Conservation (phyloP, 2,888 invertebrate species). For the Pilophorus perplexus region DNA sequence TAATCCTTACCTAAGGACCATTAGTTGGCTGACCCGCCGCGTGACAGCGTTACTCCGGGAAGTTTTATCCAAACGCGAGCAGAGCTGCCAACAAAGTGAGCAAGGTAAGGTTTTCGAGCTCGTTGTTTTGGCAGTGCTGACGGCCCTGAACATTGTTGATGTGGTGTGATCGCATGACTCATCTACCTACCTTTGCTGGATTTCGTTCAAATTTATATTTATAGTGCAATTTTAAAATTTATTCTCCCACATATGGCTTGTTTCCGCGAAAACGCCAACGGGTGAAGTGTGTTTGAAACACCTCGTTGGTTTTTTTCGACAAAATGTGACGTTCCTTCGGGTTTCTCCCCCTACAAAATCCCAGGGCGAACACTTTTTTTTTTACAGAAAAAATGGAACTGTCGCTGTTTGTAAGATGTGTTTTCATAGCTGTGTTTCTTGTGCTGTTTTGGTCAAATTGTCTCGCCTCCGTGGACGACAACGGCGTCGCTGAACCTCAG, state of each 20-base stretch:
- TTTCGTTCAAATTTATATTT: background rate
- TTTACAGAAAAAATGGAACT: background rate
- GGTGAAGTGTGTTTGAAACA: too few species aligned
- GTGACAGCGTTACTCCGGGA: too few species aligned
- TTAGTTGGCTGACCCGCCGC: too few species aligned
- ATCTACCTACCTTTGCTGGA: background rate
- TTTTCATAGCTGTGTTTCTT: slow-evolving; percentile 1
- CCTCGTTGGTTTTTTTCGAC: background rate
- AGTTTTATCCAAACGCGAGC: too few species aligned
- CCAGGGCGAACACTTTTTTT: background rate
- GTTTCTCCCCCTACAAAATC: background rate
- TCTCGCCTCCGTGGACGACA: background rate
- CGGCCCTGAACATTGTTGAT: too few species aligned
- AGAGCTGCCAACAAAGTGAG: too few species aligned
- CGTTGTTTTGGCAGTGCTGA: too few species aligned
- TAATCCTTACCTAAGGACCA: too few species aligned
- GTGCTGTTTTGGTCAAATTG: slow-evolving; percentile 15
- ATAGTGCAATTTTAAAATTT: background rate
- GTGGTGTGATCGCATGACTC: background rate
- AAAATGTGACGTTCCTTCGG: slow-evolving; percentile 19
- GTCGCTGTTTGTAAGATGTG: background rate
- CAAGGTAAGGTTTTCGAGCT: too few species aligned
- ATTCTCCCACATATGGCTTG: background rate
- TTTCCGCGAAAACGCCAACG: too few species aligned
- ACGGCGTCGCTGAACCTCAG: background rate